Percentiles rank a stretch among this genome's conserved stretches.
Evolutionary conservation across 2,888 invertebrate genomes (phyloP).

Genomic region (Amiota communis): DNA sequence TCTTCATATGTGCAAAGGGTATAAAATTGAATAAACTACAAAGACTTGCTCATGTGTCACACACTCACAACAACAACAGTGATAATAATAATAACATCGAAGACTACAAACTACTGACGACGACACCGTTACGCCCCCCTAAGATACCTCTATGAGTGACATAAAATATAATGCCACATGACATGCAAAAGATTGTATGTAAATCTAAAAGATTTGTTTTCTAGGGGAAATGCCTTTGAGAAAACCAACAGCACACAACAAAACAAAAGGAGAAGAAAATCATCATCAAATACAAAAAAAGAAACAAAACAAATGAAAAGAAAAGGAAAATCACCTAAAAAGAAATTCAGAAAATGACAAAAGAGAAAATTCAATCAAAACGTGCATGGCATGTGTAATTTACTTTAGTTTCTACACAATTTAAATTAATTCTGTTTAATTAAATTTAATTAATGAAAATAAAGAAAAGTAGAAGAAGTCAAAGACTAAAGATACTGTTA

Average conservation of each 20-base stretch:
- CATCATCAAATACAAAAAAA: background rate
- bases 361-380: conserved; percentile 10
- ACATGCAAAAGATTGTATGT: conserved; percentile 57
- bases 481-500: background rate
- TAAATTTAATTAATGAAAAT: conserved; percentile 43
- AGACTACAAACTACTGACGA: no score
- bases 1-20: no score
- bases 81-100: no score
- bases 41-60: no score
- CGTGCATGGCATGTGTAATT: conserved; percentile 43
- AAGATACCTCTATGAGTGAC: conserved; percentile 14
- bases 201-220: conserved; percentile 56
- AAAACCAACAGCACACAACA: background rate
- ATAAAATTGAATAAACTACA: no score
- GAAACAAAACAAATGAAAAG: conserved; percentile 1
- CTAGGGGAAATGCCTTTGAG: conserved; percentile 29
- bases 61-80: no score
- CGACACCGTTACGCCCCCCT: conserved; percentile 8
- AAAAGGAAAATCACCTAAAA: background rate
- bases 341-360: background rate
- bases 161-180: conserved; percentile 46
- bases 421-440: conserved; percentile 49
- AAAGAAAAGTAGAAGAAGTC: background rate
- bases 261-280: background rate
- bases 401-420: conserved; percentile 48